These are phyloP conservation scores for Chironomus tepperi DNA, from an alignment of 1,140 invertebrate genomes.

Conservation along the genomic window DNA sequence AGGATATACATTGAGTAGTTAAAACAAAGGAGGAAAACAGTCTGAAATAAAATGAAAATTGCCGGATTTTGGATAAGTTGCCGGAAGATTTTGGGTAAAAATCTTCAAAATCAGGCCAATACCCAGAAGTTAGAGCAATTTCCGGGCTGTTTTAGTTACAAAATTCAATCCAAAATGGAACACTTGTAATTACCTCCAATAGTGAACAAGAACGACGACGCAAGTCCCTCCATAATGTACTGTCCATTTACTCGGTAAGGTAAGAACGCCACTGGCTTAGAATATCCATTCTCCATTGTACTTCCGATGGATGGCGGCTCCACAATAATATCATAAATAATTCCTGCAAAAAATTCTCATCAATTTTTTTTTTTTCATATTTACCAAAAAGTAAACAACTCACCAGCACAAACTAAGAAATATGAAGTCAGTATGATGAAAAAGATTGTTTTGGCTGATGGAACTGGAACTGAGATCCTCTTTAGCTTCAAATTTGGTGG, in stretches of 20 bases:
- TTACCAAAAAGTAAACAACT: constrained; percentile 31
- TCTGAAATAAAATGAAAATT: no score
- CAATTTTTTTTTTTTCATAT: no score
- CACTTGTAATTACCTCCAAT: constrained; percentile 48
- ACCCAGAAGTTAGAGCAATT: no score
- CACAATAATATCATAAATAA: constrained; percentile 98
- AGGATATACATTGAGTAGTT: no score
- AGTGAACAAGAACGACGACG: constrained; percentile 93
- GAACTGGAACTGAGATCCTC: constrained; percentile 77
- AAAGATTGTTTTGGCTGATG: constrained; percentile 91
- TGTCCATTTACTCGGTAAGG: constrained; percentile 96
- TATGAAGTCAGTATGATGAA: constrained; percentile 85
- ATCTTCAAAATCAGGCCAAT: no score
- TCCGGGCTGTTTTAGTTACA: no score
- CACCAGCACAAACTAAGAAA: constrained; percentile 96
- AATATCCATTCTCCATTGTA: constrained; percentile 92
- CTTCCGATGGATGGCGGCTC: constrained; percentile 96
- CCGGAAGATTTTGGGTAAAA: no score
- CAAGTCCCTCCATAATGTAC: constrained; percentile 97
- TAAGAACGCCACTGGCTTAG: constrained; percentile 94
- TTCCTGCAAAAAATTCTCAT: constrained; percentile 51
- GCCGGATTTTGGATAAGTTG: no score
- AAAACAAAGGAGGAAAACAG: no score
- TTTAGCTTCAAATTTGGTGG: constrained; percentile 85
- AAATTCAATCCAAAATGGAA: no score